These are phyloP conservation scores for Chrysodeixis includens DNA, from an alignment of 2,888 invertebrate genomes.

Conservation along the genomic window DNA sequence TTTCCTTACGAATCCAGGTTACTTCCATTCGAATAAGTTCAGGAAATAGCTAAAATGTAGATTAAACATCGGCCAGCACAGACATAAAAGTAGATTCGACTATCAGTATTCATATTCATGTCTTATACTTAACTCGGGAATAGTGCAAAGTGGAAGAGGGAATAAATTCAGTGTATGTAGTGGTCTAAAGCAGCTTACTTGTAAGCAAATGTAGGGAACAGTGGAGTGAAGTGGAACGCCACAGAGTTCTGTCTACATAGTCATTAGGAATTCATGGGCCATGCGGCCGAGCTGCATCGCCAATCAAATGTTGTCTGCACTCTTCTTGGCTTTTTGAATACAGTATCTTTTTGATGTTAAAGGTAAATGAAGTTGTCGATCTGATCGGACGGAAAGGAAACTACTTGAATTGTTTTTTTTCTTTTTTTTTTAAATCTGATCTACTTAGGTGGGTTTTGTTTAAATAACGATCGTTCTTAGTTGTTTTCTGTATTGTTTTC, in stretches of 20 bases:
- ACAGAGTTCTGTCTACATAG: constrained; percentile 70
- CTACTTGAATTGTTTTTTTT: too few relatives aligned
- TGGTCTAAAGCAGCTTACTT: constrained; percentile 38
- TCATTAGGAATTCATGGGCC: constrained; percentile 79
- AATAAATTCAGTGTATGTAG: constrained; percentile 43
- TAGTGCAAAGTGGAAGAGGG: constrained; percentile 39
- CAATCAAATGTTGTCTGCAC: constrained; percentile 62
- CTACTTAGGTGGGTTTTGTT: too few relatives aligned
- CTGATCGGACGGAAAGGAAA: too few relatives aligned
- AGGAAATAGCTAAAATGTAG: too few relatives aligned
- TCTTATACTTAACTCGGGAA: constrained; percentile 34
- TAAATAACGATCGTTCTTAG: too few relatives aligned
- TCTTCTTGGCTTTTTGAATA: constrained; percentile 43
- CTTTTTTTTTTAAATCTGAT: too few relatives aligned
- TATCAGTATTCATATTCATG: constrained; percentile 48
- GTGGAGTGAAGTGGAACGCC: constrained; percentile 58
- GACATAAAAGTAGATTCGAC: constrained; percentile 6
- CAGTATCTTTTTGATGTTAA: constrained; percentile 6
- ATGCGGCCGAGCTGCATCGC: constrained; percentile 67
- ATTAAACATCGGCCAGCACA: too few relatives aligned
- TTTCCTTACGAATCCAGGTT: too few relatives aligned
- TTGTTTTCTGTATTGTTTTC: too few relatives aligned
- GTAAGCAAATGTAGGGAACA: constrained; percentile 51
- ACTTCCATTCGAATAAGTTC: too few relatives aligned
- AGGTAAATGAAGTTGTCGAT: neutral